Base-by-base conservation (phyloP, 2,113 vertebrate species). In the Anhinga anhinga region DNA sequence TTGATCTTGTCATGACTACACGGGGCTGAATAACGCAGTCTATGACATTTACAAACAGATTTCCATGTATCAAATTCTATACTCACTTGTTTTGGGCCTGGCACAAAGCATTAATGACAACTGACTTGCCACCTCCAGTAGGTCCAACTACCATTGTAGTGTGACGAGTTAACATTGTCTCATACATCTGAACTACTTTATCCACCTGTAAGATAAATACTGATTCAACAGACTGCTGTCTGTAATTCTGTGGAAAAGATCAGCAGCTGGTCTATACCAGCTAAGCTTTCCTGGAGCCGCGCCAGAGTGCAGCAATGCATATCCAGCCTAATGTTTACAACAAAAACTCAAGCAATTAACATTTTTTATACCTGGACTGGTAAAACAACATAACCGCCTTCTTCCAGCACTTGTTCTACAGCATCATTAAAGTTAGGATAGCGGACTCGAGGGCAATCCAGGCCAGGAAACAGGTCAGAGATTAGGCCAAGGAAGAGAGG, bases 121-220 rank as follows among this genome's bases (percentile, higher is more conserved):
- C 99, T 2, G 99, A 99, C 97, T 99, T 99, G 86, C 99, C 99
- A 32, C 99, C 99, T 88, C 99, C 99, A 2, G 99, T 99, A 55
- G 99, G 99, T 58, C 99, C 99, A 82, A 99, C 99, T 76, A 99
- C 96, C 99, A 99, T 99, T 0, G 99, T 99, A 3, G 99, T 99
- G 97, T 99, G 99, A 77, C 99, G 99, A 63, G 99, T 99, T 96
- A 99, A 97, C 99, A 99, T 99, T 15, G 99, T 99, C 98, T 99
- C 99, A 62, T 99, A 99, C 98, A 99, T 98, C 95, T 99, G 99
- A 61, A 99, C 99, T 83, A 99, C 99, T 98, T 99, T 99, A 96
- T 99, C 99, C 96, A 99, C 99, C 99, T 99, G 93, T 11, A 86
- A 95, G 93, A 89, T 25, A 87, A n/a, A 66, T 5, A 69, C 5